Base-by-base conservation (phyloP, 2,797 vertebrate genomes). In the Halcyon smyrnensis region DNA sequence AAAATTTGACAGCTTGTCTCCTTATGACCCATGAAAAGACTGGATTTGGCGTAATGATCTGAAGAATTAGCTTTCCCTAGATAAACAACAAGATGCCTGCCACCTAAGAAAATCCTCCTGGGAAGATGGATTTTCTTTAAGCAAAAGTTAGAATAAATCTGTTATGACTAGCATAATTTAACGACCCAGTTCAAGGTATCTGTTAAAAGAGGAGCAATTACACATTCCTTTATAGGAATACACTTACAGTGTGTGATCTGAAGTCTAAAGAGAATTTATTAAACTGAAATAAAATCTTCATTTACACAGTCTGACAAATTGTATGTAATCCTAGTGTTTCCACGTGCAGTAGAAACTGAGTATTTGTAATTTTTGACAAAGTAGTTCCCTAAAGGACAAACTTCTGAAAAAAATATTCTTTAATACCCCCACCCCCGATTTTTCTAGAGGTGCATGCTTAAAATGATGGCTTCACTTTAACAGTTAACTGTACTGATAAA, bases 31-130 rank as follows among this genome's bases (percentile, higher is more conserved):
- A 50, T 23, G 51, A 70, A 96, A 84, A 34, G 53, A 74, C 28
- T 57, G 32, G 46, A 93, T 93, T 89, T 74, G 81, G 64, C 81
- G 92, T 77, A 77, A 90, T 50, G 30, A 89, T 73, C 59, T 80
- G 46, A 95, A 76, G 59, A 93, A 89, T 82, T 87, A 79, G n/a
- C 43, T 89, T 95, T 76, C n/a, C 39, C 34, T 76, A 88, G 74
- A 84, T 62, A 95, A 90, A 91, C 56, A 91, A 21, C 7, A 65
- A 73, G 28, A 76, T 50, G 51, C 39, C 75, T 87, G 45, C 20
- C 74, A 95, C 74, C 78, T 77, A 76, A 67, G 59, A 92, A 88
- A 94, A 94, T 81, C 46, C 43, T 50, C 48, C 46, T 74, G 51
- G 37, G 67, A 90, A 92, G 48, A 60, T 2, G 8, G 39, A 89